A percentile compares a stretch with the other conserved stretches of the same genome.
These are phyloP conservation scores for Lagria hirta DNA, from an alignment of 2,888 invertebrate species.

Conservation along the genomic window DNA sequence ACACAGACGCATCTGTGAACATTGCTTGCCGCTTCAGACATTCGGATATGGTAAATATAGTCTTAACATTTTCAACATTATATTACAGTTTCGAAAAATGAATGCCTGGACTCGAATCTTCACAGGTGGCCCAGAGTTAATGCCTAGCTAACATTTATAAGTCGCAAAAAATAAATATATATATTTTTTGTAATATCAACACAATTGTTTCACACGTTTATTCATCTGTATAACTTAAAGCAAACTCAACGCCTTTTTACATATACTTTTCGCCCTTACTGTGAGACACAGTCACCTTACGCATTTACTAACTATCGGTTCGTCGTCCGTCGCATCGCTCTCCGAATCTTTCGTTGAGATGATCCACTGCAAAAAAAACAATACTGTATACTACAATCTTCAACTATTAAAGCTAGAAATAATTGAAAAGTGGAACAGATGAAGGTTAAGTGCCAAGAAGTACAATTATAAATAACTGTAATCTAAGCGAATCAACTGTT, in stretches of 20 bases:
- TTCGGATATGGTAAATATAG: slow-evolving; percentile 34
- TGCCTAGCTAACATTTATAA: slow-evolving; percentile 39
- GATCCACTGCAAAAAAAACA: slow-evolving; percentile 38
- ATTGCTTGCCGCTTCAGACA: slow-evolving; percentile 32
- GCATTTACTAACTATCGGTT: slow-evolving; percentile 45
- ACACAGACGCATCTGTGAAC: slow-evolving; percentile 41
- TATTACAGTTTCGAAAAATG: slow-evolving; percentile 38
- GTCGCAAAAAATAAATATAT: slow-evolving; percentile 38
- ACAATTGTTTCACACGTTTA: slow-evolving; percentile 23
- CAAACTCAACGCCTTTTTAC: slow-evolving; percentile 21
- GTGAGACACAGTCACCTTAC: slow-evolving; percentile 13
- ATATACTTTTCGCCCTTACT: slow-evolving; percentile 10
- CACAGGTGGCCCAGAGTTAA: slow-evolving; percentile 36
- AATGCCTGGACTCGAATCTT: slow-evolving; percentile 35
- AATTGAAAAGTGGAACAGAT: too few relatives aligned
- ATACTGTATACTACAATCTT: too few relatives aligned
- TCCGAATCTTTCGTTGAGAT: slow-evolving; percentile 53
- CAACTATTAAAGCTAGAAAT: too few relatives aligned
- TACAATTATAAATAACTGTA: too few relatives aligned
- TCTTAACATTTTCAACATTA: slow-evolving; percentile 39
- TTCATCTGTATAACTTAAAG: slow-evolving; percentile 14
- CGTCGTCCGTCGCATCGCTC: slow-evolving; percentile 54
- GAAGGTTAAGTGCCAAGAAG: too few relatives aligned
- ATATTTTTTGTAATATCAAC: slow-evolving; percentile 23
- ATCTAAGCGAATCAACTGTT: too few relatives aligned